Conservation (phyloP, 2,888 invertebrate species). For the Ormyrus nitidulus region DNA sequence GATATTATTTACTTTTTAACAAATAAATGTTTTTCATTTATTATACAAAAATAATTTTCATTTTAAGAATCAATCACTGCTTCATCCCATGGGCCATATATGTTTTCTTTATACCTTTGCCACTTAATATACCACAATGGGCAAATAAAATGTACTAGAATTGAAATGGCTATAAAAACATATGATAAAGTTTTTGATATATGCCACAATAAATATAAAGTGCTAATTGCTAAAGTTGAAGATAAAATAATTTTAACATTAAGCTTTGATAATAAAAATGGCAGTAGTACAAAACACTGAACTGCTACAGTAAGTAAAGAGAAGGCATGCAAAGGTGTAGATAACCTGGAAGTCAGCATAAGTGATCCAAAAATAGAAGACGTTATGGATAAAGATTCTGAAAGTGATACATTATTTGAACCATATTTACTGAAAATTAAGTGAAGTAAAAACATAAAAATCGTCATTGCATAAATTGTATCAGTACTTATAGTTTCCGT, state of each 20-base stretch:
- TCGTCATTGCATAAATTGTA: conserved; percentile 95
- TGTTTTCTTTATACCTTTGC: conserved; percentile 91
- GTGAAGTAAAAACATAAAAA: conserved; percentile 91
- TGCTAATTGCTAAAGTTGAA: conserved; percentile 76
- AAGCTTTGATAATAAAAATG: conserved; percentile 83
- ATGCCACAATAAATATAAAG: conserved; percentile 76
- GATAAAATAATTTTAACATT: conserved; percentile 79
- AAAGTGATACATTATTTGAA: conserved; percentile 90
- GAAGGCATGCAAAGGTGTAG: conserved; percentile 91
- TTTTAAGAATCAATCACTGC: conserved; percentile 78
- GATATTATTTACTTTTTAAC: not conserved
- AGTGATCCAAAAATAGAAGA: conserved; percentile 96
- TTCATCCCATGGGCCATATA: conserved; percentile 99
- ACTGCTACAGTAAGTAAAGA: conserved; percentile 92
- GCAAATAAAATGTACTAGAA: conserved; percentile 84
- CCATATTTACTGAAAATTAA: conserved; percentile 96
- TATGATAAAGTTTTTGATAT: conserved; percentile 79
- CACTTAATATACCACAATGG: conserved; percentile 86
- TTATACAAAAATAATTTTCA: not conserved
- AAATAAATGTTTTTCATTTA: not conserved
- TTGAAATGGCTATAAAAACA: conserved; percentile 79
- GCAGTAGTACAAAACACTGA: conserved; percentile 91
- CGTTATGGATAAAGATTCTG: conserved; percentile 93
- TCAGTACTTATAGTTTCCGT: conserved; percentile 98
- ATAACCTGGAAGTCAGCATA: conserved; percentile 93